Evolutionary conservation across 2,888 invertebrate genomes (phyloP).

Genomic region (Elgonia sp.): DNA sequence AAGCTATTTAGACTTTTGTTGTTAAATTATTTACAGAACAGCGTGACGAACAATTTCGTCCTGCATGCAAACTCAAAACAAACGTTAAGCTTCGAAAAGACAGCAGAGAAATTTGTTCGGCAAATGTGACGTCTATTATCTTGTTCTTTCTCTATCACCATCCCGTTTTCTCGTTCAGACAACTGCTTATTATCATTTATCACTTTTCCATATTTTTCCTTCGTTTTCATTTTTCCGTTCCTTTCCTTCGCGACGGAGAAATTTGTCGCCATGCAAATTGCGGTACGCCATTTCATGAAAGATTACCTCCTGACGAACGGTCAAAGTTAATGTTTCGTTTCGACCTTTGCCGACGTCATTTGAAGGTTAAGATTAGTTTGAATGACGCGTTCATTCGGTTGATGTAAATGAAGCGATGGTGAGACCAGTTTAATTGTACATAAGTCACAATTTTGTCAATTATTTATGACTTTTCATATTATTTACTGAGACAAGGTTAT

Average conservation of each 20-base stretch:
- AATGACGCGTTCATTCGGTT: not conserved
- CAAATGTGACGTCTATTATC: slow-evolving; percentile 36
- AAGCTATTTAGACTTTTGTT: not conserved
- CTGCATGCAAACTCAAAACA: not conserved
- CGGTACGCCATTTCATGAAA: slow-evolving; percentile 35
- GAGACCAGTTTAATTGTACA: not conserved
- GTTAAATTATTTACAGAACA: not conserved
- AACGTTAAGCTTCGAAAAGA: not conserved
- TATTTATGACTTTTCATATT: not conserved
- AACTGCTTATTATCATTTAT: slow-evolving; percentile 38
- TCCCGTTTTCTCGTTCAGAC: slow-evolving; percentile 15
- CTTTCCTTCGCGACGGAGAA: not conserved
- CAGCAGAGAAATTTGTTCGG: not conserved
- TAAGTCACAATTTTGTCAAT: not conserved
- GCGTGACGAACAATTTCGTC: not conserved
- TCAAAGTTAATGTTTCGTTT: slow-evolving; percentile 2
- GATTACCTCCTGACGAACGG: slow-evolving; percentile 8
- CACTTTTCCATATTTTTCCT: slow-evolving; percentile 8
- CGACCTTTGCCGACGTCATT: not conserved
- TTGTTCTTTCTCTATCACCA: not conserved
- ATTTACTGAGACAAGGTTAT: too few species aligned
- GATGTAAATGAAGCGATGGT: not conserved
- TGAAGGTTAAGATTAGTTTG: not conserved
- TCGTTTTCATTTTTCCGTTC: not conserved
- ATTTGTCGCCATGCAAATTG: slow-evolving; percentile 44